Base-by-base conservation (phyloP, 2,113 vertebrate species). In the Anoura caudifer region DNA sequence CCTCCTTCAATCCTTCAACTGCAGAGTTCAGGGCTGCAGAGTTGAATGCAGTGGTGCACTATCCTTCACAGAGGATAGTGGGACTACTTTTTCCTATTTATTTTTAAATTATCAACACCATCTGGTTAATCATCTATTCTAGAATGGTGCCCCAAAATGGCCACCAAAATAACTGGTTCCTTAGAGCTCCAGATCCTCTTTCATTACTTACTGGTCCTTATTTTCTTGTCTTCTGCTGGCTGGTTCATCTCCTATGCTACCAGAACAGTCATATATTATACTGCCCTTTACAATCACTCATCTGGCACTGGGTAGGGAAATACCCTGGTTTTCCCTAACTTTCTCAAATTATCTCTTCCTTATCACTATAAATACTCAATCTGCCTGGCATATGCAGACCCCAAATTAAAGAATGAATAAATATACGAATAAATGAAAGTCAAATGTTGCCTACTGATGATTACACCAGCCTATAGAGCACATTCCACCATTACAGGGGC, bases 361-460 rank as follows among this genome's bases (percentile, higher is more conserved):
- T 41, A 11, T 92, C 52, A 92, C 63, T 24, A 67, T 15, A 52
- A 84, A 76, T 76, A 43, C 43, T 95, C 52, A 84, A 70, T 59
- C 7, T 80, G 63, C 54, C 90, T 93, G 47, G 36, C 47, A 90
- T 10, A 73, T 0, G 41, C 28, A 95, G 31, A n/a, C 6, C 69
- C 43, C 73, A 65, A 90, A 38, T 92, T 7, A 86, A 79, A 81
- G 56, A n/a, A 80, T 86, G 61, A 95, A 90, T 76, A 94, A 92
- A 50, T 77, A 4, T 16, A 85, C 43, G 15, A 91, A 50, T 84
- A 85, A 92, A 72, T 73, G 41, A 72, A 38, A 50, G 36, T 24
- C 63, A 38, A 67, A 70, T 84, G 59, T 93, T 15, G 77, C 26
- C 41, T 41, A 61, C 5, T 67, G 65, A 17, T 19, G 31, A 88